These are phyloP conservation scores for Chrosomus eos DNA, from an alignment of 2,797 vertebrate genomes.

Conservation along the genomic window DNA sequence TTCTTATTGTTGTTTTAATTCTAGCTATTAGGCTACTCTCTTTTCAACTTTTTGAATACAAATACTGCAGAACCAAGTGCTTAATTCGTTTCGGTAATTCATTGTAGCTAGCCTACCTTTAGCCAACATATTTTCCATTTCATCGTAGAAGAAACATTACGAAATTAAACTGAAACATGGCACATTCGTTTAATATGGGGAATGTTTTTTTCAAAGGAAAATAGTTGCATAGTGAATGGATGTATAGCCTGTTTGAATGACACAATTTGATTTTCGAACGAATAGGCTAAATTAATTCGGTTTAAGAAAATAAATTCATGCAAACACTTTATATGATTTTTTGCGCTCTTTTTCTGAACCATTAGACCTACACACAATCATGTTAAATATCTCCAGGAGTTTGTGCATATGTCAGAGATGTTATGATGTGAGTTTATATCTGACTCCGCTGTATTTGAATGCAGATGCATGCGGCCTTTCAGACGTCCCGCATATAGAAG, in stretches of 20 bases:
- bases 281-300: neutral
- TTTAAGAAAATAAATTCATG: neutral
- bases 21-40: no score
- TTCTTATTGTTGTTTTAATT: neutral
- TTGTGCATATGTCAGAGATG: neutral
- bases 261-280: neutral
- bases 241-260: neutral
- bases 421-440: neutral
- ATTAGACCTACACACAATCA: neutral
- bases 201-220: neutral
- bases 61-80: neutral
- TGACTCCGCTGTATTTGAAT: conserved; percentile 68
- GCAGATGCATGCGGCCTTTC: conserved; percentile 96
- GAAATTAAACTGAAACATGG: neutral
- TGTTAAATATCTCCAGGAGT: neutral
- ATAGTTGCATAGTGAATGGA: neutral
- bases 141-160: neutral
- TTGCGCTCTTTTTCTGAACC: neutral
- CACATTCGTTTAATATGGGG: neutral
- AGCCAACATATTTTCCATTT: neutral
- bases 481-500: conserved; percentile 93
- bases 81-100: neutral
- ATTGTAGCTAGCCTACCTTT: neutral
- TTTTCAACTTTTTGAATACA: neutral
- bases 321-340: neutral